phyloP scores from a whole-genome alignment of 2,888 invertebrate species.

The Gnatocerus cornutus region DNA sequence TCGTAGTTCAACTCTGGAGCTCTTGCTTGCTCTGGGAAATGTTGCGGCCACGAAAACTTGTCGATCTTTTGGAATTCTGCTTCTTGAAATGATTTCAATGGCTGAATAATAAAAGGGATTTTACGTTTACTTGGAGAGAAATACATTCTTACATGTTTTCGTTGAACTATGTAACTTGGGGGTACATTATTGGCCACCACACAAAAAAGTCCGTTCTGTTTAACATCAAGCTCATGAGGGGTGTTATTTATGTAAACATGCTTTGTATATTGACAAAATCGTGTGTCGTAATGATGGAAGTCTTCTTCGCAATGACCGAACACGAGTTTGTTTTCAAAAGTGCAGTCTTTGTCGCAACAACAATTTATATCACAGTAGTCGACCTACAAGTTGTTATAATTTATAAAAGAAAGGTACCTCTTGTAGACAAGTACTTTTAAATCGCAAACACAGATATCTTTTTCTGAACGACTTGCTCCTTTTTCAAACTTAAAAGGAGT shows the following conservation, averaged over 20 bases:
- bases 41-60: slow-evolving; percentile 44
- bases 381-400: slow-evolving; percentile 69
- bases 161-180: slow-evolving; percentile 64
- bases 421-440: slow-evolving; percentile 68
- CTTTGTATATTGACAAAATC: slow-evolving; percentile 74
- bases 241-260: slow-evolving; percentile 75
- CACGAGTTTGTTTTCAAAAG: slow-evolving; percentile 73
- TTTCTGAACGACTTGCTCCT: slow-evolving; percentile 52
- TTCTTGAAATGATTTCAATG: slow-evolving; percentile 52
- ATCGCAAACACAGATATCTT: slow-evolving; percentile 75
- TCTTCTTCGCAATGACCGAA: slow-evolving; percentile 76
- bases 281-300: slow-evolving; percentile 67
- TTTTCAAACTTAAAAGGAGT: slow-evolving; percentile 22
- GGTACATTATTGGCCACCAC: slow-evolving; percentile 76
- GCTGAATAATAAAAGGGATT: slow-evolving; percentile 53
- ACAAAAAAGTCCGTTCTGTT: slow-evolving; percentile 75
- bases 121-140: too few species aligned
- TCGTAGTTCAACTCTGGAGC: slow-evolving; percentile 6
- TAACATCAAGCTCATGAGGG: slow-evolving; percentile 65
- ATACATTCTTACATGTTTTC: slow-evolving; percentile 64
- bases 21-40: not conserved
- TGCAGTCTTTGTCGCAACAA: slow-evolving; percentile 87
- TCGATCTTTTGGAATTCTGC: slow-evolving; percentile 52
- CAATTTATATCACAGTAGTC: slow-evolving; percentile 86
- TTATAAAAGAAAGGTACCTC: too few species aligned